phyloP scores from a whole-genome alignment of 2,888 invertebrate genomes.

The Rhopalosiphum nymphaeae region DNA sequence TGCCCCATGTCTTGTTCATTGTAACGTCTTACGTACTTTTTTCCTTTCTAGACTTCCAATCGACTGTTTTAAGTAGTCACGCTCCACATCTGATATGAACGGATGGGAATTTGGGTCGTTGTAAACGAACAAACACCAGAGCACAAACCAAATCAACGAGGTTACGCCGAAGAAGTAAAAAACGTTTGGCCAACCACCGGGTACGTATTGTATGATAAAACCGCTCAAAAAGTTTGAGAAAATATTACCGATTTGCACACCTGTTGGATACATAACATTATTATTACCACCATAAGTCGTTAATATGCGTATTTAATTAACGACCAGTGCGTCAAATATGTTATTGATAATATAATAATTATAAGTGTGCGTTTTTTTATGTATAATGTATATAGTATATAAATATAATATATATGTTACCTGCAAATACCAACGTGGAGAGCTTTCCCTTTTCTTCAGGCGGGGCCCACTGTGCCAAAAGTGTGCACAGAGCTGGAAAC shows the following conservation, averaged over 20 bases:
- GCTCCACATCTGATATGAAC: slow-evolving; percentile 80
- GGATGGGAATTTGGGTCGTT: slow-evolving; percentile 80
- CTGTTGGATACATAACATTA: slow-evolving; percentile 63
- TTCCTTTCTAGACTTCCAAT: slow-evolving; percentile 72
- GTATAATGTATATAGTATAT: background rate
- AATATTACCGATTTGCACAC: slow-evolving; percentile 69
- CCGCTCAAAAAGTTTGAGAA: slow-evolving; percentile 68
- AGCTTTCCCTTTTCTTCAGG: slow-evolving; percentile 70
- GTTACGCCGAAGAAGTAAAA: slow-evolving; percentile 69
- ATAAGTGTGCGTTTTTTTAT: background rate
- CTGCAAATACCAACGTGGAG: slow-evolving; percentile 70
- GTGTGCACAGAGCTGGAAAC: slow-evolving; percentile 71
- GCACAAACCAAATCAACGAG: slow-evolving; percentile 70
- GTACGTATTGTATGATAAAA: slow-evolving; percentile 69
- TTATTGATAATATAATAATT: background rate
- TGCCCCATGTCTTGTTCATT: fast-evolving
- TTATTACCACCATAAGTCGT: background rate
- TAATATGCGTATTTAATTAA: background rate
- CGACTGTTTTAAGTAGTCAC: slow-evolving; percentile 77
- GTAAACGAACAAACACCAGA: slow-evolving; percentile 68
- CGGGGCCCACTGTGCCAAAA: slow-evolving; percentile 70
- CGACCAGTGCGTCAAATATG: background rate
- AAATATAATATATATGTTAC: slow-evolving; percentile 63
- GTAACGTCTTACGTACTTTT: slow-evolving; percentile 67
- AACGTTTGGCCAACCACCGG: slow-evolving; percentile 69